Conservation (phyloP, 2,888 invertebrate genomes). For the Stenolophus ochropezus region DNA sequence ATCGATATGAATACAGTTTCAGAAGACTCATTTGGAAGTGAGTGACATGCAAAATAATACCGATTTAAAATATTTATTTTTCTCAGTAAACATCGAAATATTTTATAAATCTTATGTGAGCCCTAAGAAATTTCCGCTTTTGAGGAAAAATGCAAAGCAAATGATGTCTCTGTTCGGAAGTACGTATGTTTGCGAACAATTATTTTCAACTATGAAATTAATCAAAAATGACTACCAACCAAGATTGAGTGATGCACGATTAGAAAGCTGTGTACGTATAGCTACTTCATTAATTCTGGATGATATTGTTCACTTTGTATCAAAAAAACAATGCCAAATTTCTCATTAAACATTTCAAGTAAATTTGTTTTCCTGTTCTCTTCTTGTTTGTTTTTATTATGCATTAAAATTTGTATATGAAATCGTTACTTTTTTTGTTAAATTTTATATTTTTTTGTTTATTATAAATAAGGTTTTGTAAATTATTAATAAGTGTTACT, state of each 20-base stretch:
- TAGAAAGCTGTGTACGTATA: constrained; percentile 62
- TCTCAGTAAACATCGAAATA: constrained; percentile 58
- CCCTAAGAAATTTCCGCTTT: too few species aligned
- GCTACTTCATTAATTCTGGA: constrained; percentile 60
- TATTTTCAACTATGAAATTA: constrained; percentile 37
- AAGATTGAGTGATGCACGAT: constrained; percentile 60
- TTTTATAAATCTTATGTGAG: constrained; percentile 48
- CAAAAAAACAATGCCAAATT: too few species aligned
- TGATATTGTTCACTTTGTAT: too few species aligned
- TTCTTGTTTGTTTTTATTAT: too few species aligned
- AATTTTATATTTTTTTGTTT: too few species aligned
- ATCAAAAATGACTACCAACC: constrained; percentile 59
- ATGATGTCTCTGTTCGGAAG: constrained; percentile 51
- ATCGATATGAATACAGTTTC: constrained; percentile 61
- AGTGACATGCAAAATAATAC: constrained; percentile 62
- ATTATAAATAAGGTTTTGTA: too few species aligned
- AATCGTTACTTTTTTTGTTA: too few species aligned
- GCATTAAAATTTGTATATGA: too few species aligned
- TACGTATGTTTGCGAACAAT: constrained; percentile 55
- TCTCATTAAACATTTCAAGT: too few species aligned
- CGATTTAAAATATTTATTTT: constrained; percentile 57
- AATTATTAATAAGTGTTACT: too few species aligned
- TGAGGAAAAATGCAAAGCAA: constrained; percentile 12
- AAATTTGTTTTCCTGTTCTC: too few species aligned
- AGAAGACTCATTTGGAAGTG: constrained; percentile 61